Percentiles rank a stretch among this genome's conserved stretches.
Conservation (phyloP, 2,888 invertebrate species). For the Drosophila subsilvestris region DNA sequence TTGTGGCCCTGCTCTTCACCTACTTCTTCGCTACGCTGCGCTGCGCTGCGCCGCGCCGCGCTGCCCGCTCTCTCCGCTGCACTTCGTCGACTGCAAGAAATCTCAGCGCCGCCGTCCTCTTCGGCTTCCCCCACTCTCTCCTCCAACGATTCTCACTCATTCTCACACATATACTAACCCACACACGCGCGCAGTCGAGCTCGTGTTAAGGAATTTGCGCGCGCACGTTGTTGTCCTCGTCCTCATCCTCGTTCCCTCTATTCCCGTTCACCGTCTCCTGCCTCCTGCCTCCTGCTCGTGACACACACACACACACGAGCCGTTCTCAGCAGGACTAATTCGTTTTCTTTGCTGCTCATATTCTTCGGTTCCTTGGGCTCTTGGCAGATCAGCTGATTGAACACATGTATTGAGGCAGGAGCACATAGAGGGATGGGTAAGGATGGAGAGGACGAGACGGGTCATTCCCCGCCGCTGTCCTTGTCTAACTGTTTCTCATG, state of each 20-base stretch:
- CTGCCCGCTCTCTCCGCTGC: conserved; percentile 13
- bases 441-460: conserved; percentile 2
- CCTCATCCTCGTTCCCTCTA: conserved; percentile 51
- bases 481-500: conserved; percentile 64
- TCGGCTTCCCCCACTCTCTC: conserved; percentile 37
- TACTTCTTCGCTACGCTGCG: conserved; percentile 60
- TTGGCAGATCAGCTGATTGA: conserved; percentile 66
- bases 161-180: conserved; percentile 9
- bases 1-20: conserved; percentile 68
- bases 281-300: conserved; percentile 54
- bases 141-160: conserved; percentile 12
- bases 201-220: conserved; percentile 78
- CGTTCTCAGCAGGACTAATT: conserved; percentile 75
- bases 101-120: conserved; percentile 60
- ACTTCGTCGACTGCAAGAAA: conserved; percentile 55
- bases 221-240: conserved; percentile 63
- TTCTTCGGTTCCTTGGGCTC: conserved; percentile 58
- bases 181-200: conserved; percentile 41
- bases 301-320: conserved; percentile 63
- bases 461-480: conserved; percentile 53
- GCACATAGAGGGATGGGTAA: conserved; percentile 13
- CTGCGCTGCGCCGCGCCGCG: not conserved
- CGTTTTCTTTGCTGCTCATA: conserved; percentile 62
- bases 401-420: conserved; percentile 57
- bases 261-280: conserved; percentile 29